Conservation (phyloP, 2,888 invertebrate genomes). For the Rotaria sp. region DNA sequence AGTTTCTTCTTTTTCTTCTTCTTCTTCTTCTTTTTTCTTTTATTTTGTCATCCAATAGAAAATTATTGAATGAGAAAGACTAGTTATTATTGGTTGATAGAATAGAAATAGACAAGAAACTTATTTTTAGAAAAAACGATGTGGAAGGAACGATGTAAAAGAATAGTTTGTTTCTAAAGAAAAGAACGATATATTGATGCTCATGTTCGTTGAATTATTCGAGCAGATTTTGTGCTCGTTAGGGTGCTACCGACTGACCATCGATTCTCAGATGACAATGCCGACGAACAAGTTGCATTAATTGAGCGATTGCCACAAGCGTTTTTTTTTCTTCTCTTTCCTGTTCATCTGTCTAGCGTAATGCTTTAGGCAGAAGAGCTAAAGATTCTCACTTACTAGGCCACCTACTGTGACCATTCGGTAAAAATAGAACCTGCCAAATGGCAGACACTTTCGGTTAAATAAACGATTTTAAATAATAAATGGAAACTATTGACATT, state of each 20-base stretch:
- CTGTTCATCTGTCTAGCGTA: slow-evolving; percentile 8
- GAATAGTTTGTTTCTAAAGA: background rate
- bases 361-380: background rate
- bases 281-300: slow-evolving; percentile 20
- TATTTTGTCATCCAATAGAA: background rate
- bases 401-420: slow-evolving; percentile 17
- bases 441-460: background rate
- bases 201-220: background rate
- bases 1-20: background rate
- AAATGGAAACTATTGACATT: background rate
- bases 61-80: background rate
- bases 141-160: background rate
- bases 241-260: slow-evolving; percentile 19
- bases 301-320: slow-evolving; percentile 28
- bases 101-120: background rate
- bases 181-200: background rate
- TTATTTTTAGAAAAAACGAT: background rate
- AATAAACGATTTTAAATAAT: background rate
- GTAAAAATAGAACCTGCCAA: slow-evolving; percentile 3
- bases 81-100: background rate
- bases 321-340: slow-evolving; percentile 16
- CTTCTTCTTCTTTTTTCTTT: background rate
- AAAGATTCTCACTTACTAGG: slow-evolving; percentile 11
- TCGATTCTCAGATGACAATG: slow-evolving; percentile 22
- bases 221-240: slow-evolving; percentile 13